These are phyloP conservation scores for Rallus crepitans DNA, from an alignment of 2,797 vertebrate genomes.

Conservation along the genomic window DNA sequence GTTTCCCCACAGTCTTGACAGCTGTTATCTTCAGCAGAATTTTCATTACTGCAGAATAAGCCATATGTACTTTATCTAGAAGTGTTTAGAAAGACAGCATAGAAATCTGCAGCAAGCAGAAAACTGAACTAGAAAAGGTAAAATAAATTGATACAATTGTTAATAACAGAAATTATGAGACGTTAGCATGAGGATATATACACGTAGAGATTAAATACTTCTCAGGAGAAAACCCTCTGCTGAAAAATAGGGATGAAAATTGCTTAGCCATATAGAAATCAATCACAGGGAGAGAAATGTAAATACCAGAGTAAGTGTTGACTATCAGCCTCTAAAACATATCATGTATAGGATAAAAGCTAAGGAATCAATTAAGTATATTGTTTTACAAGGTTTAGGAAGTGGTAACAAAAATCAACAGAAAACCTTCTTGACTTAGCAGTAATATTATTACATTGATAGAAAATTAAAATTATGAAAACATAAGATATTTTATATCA, in stretches of 20 bases:
- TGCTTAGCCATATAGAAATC: background rate
- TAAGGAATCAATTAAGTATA: background rate
- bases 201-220: background rate
- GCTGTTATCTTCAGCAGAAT: constrained; percentile 51
- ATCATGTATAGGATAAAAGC: background rate
- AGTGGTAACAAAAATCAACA: background rate
- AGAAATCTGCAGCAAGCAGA: constrained; percentile 3
- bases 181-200: background rate
- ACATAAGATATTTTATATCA: background rate
- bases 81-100: constrained; percentile 44
- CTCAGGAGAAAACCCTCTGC: background rate
- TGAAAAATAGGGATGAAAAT: background rate
- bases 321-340: background rate
- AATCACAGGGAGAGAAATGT: background rate
- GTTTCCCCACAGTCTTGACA: constrained; percentile 41
- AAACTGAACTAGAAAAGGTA: background rate
- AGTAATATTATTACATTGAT: background rate
- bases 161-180: background rate
- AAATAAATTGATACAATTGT: background rate
- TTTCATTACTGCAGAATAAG: constrained; percentile 56
- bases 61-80: constrained; percentile 46
- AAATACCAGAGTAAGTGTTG: background rate
- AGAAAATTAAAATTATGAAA: background rate
- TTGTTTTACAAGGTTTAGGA: background rate
- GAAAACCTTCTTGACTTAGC: background rate